Percentiles rank a stretch among this genome's conserved stretches.
phyloP scores from a whole-genome alignment of 2,113 vertebrate genomes.

The Tamias sibiricus region DNA sequence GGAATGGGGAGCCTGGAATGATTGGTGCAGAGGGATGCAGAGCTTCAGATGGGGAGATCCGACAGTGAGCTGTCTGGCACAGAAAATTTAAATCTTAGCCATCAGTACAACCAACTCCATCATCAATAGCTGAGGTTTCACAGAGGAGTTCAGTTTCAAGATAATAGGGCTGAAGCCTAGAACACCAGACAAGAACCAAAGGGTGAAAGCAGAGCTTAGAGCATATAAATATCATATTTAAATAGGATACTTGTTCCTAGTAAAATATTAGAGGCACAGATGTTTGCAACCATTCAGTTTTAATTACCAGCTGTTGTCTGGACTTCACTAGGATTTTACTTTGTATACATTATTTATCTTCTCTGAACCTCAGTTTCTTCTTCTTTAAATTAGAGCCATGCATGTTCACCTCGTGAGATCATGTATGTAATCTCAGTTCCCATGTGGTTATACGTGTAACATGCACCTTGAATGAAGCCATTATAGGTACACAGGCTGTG shows the following conservation, averaged over 20 bases:
- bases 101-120: background rate
- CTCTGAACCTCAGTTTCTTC: background rate
- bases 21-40: background rate
- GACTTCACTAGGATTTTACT: background rate
- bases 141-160: background rate
- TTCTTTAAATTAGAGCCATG: background rate
- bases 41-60: background rate
- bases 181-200: fast-evolving
- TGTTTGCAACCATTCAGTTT: background rate
- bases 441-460: fast-evolving
- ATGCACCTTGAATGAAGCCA: fast-evolving
- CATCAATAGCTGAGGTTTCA: background rate
- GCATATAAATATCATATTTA: background rate
- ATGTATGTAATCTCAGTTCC: background rate
- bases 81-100: background rate
- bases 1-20: background rate
- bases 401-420: background rate
- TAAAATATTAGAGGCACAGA: background rate
- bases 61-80: background rate
- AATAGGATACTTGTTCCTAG: background rate
- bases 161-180: background rate
- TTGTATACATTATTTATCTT: background rate
- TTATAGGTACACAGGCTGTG: too few relatives aligned
- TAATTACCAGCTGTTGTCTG: background rate
- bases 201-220: too few relatives aligned